Evolutionary conservation across 2,797 vertebrate genomes (phyloP), one percentile per base, ranked within the genome.

Genomic region (Craterocephalus amniculus): DNA sequence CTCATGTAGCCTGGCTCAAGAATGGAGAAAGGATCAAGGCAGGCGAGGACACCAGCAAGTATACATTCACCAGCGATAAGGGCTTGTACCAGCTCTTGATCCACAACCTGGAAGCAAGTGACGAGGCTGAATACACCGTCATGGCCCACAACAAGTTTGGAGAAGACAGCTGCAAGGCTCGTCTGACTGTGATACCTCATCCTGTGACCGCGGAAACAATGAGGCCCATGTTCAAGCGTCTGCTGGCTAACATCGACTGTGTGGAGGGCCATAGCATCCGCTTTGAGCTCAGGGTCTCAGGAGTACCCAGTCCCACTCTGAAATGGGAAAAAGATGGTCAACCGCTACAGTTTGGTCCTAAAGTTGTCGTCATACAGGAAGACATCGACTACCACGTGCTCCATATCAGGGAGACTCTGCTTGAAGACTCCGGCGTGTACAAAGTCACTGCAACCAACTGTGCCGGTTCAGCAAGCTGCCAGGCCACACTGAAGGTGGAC

Each of bases 221-320:
- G 92, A 97, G 96, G 87, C 98, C 98, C 72, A 98, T 99, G 96
- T 99, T 99, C 90, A 99, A 99, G 92, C 96, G 98, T 49, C 89
- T 99, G 34, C 89, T 99, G 80, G 96, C 97, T 80, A 99, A 99
- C 56, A 90, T 94, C 63, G 98, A 99, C 16, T 99, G 97, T 78
- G 92, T 94, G 26, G 98, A 99, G 88, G 97, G 98, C 70, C 90
- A 98, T 0, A 98, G 93, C 24, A 86, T 98, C 79, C 95, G 90
- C 85, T 99, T 99, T 81, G 97, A 99, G 76, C 95, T 99, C 74
- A 95, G 96, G 78, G 96, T 99, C 68, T 97, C 97, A 73, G 98
- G 98, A 84, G 94, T 95, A 69, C 97, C 98, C 61, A 67, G 79
- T 58, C 94, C 94, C 22, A 92, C 88, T 0, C 65, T 99, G 67